Base-by-base conservation (phyloP, 2,888 invertebrate genomes). In the Cerceris rybyensis region DNA sequence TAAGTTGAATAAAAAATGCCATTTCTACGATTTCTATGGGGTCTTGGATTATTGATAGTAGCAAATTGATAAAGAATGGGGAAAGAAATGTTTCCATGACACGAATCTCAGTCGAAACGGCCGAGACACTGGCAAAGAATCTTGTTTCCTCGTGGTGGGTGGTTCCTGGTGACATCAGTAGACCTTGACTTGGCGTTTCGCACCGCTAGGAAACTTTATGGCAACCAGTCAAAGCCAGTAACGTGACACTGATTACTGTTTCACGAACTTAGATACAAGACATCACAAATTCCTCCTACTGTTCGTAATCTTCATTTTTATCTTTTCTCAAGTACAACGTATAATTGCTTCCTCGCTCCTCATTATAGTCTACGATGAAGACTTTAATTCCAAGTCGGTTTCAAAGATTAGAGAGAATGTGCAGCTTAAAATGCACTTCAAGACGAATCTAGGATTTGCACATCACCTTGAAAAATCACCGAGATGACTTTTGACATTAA, bases 231-330 rank as follows among this genome's bases (percentile, higher is more conserved):
- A 88, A 88, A 89, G 87, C 80, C 76, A 70, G 88, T 82, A 89
- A 88, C 84, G 69, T 79, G 86, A 89, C 85, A 85, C 89, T 87
- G 86, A 89, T 89, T 88, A 88, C 88, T 86, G 82, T 86, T 87
- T 87, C 79, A 84, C 83, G 80, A 85, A 80, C 78, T 60, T 60
- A 75, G 74, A 66, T 58, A 65, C 66, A 61, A n/a, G 57, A 63
- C 50, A 68, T 63, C 63, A 42, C 28, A 5, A 42, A 66, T 58
- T 46, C 61, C 28, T 28, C 28, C 28, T 28, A 28, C 28, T 28
- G 28, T 28, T 28, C 28, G 2, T 28, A 28, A 28, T 28, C 28
- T 28, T 28, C 28, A 28, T 28, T 28, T 28, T 28, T 28, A 28
- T 28, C 28, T 28, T 4, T 4, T 28, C 28, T 2, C 1, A 28